These are phyloP conservation scores for Sebastolobus alascanus DNA, from an alignment of 2,797 vertebrate species.

Conservation along the genomic window DNA sequence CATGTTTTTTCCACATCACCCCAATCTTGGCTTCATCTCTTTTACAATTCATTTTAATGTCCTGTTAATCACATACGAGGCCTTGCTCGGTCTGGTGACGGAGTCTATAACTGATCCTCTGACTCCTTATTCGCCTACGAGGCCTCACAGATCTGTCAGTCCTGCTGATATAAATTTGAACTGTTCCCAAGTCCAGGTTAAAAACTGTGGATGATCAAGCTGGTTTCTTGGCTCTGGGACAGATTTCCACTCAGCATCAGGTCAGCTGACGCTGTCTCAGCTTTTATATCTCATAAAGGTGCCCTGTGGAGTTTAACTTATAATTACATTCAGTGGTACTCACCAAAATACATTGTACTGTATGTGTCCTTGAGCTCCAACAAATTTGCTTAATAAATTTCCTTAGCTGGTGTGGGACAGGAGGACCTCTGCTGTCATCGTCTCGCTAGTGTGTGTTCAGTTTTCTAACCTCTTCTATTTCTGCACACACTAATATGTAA, in stretches of 20 bases:
- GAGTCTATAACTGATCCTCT: not conserved
- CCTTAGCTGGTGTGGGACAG: not conserved
- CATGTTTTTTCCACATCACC: conserved; percentile 8
- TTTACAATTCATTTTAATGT: not conserved
- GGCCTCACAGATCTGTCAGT: not conserved
- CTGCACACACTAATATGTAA: not conserved
- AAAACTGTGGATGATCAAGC: not conserved
- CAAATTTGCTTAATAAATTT: not conserved
- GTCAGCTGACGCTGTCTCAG: not conserved
- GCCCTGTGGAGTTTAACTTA: not conserved
- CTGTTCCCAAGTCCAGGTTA: not conserved
- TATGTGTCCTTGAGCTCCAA: not conserved
- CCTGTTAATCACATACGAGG: not conserved
- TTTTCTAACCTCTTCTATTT: not conserved
- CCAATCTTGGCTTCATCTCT: not conserved
- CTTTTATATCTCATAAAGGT: not conserved
- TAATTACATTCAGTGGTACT: not conserved
- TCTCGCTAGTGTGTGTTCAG: not conserved
- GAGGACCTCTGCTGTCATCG: not conserved
- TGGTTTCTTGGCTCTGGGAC: not conserved
- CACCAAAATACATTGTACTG: not conserved
- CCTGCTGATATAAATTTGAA: not conserved
- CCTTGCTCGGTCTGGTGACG: not conserved
- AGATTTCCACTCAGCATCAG: not conserved
- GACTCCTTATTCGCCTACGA: not conserved